These are phyloP conservation scores for Cephus pygmeus DNA, from an alignment of 2,888 invertebrate genomes.

Conservation along the genomic window DNA sequence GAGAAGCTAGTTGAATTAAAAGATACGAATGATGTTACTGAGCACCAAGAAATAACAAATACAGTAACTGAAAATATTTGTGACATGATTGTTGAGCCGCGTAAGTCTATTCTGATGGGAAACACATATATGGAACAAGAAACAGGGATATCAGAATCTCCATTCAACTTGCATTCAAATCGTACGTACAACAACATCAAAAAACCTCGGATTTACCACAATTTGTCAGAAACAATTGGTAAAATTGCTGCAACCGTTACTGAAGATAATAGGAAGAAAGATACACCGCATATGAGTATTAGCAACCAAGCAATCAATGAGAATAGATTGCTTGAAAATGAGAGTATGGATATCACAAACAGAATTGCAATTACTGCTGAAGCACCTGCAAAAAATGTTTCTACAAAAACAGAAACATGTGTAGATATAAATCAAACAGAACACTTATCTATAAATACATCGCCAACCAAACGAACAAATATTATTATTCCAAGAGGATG, in stretches of 20 bases:
- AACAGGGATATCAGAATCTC: background rate
- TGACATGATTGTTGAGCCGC: background rate
- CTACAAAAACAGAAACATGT: background rate
- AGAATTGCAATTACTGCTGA: background rate
- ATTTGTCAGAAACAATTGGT: background rate
- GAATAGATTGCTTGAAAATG: background rate
- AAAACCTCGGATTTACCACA: background rate
- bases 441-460: background rate
- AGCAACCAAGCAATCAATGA: background rate
- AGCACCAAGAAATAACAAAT: background rate
- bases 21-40: background rate
- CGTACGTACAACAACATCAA: background rate
- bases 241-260: background rate
- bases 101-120: background rate
- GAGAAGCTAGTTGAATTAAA: background rate
- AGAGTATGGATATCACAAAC: background rate
- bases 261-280: background rate
- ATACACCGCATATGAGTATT: background rate
- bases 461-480: background rate
- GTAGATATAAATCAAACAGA: background rate
- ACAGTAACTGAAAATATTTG: background rate
- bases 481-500: background rate
- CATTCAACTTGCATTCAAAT: background rate
- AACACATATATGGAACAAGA: background rate
- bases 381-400: background rate